Base-by-base conservation (phyloP, 2,113 vertebrate species). In the Romanogobio albipinnatus region DNA sequence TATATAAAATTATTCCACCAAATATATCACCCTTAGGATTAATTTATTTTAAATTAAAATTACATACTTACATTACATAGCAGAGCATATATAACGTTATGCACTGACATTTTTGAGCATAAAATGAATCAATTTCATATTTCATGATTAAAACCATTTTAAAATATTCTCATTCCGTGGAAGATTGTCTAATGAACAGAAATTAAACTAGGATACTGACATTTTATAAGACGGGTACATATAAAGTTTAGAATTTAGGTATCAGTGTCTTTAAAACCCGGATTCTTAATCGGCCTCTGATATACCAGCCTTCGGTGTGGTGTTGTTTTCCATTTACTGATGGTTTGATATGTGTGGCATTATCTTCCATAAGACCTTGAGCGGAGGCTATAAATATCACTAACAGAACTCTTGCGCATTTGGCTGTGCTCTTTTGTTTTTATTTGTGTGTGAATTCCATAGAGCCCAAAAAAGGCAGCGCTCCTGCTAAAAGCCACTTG, bases 401-500 rank as follows among this genome's bases (percentile, higher is more conserved):
- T 58, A 75, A 66, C 49, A 39, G 79, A 73, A 15, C 53, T 77
- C 82, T 68, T 81, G 79, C n/a, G 79, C 19, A 68, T 68, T 47
- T 66, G 47, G 64, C 43, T 45, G 64, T 53, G 62, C 81, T 66
- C 76, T 87, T 87, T 78, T 79, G 77, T 59, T 53, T 80, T 51
- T 64, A 51, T 66, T 51, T 71, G 51, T 80, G 58, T 81, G 84
- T 56, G 59, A 59, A 64, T 66, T 33, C 24, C 7, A 7, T 84
- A 19, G 11, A 82, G 70, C 47, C 26, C 51, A 64, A 86, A 43
- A 78, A 29, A 83, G 86, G 62, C 82, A 73, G 43, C 3, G 36
- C 51, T 81, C 53, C 45, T 73, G 79, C 59, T 78, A 70, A 86
- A 86, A 87, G 88, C 86, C 86, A 82, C 82, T 87, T 87, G 89